Evolutionary conservation across 2,888 invertebrate species (phyloP).

Genomic region (Himalopsyche anomala): DNA sequence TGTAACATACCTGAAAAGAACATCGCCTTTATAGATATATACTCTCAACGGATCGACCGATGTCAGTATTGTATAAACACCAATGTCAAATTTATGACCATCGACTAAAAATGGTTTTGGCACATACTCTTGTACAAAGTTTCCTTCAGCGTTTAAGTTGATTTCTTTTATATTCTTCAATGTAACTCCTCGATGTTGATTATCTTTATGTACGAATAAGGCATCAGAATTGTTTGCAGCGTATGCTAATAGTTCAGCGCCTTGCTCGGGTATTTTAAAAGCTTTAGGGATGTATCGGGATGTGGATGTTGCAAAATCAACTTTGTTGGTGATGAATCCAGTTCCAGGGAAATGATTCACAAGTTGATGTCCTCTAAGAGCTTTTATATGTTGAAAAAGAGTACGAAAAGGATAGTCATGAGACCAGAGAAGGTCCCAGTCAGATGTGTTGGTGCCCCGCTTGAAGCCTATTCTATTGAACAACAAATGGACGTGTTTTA

Average conservation of each 20-base stretch:
- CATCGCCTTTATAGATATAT: slow-evolving; percentile 93
- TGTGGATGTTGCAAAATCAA: slow-evolving; percentile 88
- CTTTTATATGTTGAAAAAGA: slow-evolving; percentile 73
- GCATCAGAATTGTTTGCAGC: slow-evolving; percentile 81
- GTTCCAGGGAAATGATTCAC: slow-evolving; percentile 97
- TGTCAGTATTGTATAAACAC: slow-evolving; percentile 93
- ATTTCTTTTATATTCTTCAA: slow-evolving; percentile 84
- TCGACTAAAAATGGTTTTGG: slow-evolving; percentile 92
- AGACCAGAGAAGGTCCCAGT: slow-evolving; percentile 95
- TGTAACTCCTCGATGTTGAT: slow-evolving; percentile 91
- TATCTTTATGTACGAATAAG: slow-evolving; percentile 93
- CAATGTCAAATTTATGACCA: slow-evolving; percentile 97
- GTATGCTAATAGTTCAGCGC: slow-evolving; percentile 83
- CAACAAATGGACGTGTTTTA: slow-evolving; percentile 89
- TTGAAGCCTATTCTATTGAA: slow-evolving; percentile 86
- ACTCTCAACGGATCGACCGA: slow-evolving; percentile 93
- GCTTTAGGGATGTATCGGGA: slow-evolving; percentile 90
- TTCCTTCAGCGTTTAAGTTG: slow-evolving; percentile 82
- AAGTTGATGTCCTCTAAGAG: slow-evolving; percentile 79
- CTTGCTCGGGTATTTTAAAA: slow-evolving; percentile 89
- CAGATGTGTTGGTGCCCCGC: slow-evolving; percentile 75
- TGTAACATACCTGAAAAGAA: slow-evolving; percentile 85
- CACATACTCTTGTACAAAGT: slow-evolving; percentile 95
- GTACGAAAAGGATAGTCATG: slow-evolving; percentile 92
- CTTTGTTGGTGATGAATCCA: slow-evolving; percentile 94